These are phyloP conservation scores for Drosophila mercatorum DNA, from an alignment of 2,888 invertebrate genomes.

Conservation along the genomic window DNA sequence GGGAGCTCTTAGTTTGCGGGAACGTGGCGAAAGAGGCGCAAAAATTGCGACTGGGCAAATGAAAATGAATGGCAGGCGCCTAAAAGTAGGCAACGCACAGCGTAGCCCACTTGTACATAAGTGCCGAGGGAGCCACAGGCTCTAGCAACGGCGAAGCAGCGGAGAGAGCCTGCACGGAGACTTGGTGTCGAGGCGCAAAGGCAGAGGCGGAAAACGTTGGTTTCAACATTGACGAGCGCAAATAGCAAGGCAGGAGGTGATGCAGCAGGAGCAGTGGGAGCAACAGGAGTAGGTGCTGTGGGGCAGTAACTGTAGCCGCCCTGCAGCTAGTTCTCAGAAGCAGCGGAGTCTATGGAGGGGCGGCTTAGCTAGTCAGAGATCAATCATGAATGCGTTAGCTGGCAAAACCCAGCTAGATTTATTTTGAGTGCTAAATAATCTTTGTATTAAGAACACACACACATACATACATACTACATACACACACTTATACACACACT, in stretches of 20 bases:
- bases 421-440: constrained; percentile 54
- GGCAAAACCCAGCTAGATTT: constrained; percentile 44
- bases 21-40: constrained; percentile 52
- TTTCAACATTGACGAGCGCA: constrained; percentile 9
- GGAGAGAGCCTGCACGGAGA: neutral
- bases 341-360: constrained; percentile 7
- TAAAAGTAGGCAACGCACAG: constrained; percentile 69
- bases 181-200: constrained; percentile 7
- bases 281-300: neutral
- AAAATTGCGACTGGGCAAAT: constrained; percentile 60
- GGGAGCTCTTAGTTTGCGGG: constrained; percentile 6
- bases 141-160: neutral
- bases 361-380: constrained; percentile 39
- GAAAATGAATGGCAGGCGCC: constrained; percentile 73
- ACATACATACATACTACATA: constrained; percentile 2
- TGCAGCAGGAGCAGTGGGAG: constrained; percentile 12
- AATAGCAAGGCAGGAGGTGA: constrained; percentile 10
- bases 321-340: constrained; percentile 25
- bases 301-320: constrained; percentile 1
- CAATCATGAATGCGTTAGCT: constrained; percentile 44
- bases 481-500: neutral
- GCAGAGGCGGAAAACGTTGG: constrained; percentile 35
- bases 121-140: constrained; percentile 24
- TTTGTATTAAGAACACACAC: constrained; percentile 20
- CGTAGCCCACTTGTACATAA: constrained; percentile 62